These are phyloP conservation scores for Zosterops pallidus DNA, from an alignment of 2,113 vertebrate genomes.

Conservation along the genomic window DNA sequence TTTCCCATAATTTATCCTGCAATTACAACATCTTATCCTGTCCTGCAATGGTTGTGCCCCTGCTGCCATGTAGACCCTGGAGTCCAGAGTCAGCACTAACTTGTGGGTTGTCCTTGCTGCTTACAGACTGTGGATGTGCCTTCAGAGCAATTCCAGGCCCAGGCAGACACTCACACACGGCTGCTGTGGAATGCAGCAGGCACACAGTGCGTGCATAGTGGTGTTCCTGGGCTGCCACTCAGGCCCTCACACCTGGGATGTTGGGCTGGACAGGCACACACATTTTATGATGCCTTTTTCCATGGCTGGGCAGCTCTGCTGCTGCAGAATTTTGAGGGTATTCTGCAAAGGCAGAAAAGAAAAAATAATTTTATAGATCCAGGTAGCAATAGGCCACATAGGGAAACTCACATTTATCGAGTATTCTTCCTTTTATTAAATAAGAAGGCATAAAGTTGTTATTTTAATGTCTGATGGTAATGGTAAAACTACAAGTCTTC, in stretches of 20 bases:
- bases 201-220: accelerated
- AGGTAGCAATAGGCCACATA: neutral
- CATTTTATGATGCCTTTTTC: neutral
- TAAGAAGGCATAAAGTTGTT: neutral
- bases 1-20: neutral
- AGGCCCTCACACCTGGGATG: neutral
- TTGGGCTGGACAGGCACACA: neutral
- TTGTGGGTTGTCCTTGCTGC: neutral
- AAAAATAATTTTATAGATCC: neutral
- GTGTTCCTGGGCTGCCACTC: neutral
- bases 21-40: neutral
- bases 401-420: neutral
- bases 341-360: neutral
- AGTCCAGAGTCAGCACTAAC: neutral
- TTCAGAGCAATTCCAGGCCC: neutral
- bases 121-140: accelerated
- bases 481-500: neutral
- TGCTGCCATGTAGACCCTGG: accelerated
- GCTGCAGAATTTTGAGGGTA: neutral
- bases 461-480: neutral
- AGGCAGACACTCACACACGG: neutral
- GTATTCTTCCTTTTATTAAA: neutral
- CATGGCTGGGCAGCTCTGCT: neutral
- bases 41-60: accelerated
- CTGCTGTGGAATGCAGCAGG: neutral